phyloP scores from a whole-genome alignment of 2,113 vertebrate genomes.

The Atractosteus spatula region DNA sequence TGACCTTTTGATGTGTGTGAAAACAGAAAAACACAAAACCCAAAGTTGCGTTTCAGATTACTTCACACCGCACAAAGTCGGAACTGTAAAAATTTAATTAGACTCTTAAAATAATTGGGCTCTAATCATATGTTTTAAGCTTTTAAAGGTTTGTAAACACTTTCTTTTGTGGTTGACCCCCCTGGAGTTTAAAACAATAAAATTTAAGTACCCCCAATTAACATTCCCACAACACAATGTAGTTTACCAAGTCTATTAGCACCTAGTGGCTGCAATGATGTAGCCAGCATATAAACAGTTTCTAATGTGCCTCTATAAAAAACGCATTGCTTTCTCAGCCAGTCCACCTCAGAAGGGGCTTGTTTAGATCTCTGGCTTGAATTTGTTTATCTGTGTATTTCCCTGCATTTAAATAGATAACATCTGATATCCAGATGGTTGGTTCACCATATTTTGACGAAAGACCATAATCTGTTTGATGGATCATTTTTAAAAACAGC shows the following conservation, averaged over 20 bases:
- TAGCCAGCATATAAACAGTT: constrained; percentile 36
- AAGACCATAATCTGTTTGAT: too few relatives aligned
- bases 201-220: constrained; percentile 42
- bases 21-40: neutral
- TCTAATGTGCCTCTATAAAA: constrained; percentile 40
- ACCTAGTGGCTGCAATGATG: constrained; percentile 40
- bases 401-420: too few relatives aligned
- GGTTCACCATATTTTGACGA: too few relatives aligned
- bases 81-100: constrained; percentile 26
- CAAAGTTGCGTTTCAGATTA: neutral
- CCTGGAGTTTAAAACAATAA: constrained; percentile 43
- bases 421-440: too few relatives aligned
- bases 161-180: constrained; percentile 36
- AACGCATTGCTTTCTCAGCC: constrained; percentile 22
- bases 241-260: constrained; percentile 35
- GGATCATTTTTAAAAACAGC: too few relatives aligned
- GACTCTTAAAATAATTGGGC: constrained; percentile 24
- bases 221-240: constrained; percentile 25
- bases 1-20: too few relatives aligned
- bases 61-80: neutral
- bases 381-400: too few relatives aligned
- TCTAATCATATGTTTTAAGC: constrained; percentile 21
- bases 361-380: too few relatives aligned
- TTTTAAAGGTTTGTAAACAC: constrained; percentile 42
- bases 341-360: constrained; percentile 1